Conservation (phyloP, 2,888 invertebrate genomes). For the Himalopsyche japonica region DNA sequence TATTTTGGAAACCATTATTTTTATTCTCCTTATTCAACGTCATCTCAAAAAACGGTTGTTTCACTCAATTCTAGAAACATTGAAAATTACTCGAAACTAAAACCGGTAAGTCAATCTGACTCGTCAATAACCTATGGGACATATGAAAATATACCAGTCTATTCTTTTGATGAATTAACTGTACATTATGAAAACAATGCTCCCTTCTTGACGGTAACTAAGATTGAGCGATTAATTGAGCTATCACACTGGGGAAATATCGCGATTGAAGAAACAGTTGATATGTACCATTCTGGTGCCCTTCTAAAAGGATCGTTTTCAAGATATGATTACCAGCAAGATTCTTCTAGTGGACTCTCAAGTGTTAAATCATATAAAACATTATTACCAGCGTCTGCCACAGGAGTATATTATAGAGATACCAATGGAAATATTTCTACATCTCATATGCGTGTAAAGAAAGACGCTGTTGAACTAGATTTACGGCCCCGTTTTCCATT, state of each 20-base stretch:
- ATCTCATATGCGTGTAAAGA: conserved; percentile 83
- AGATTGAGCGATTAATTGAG: conserved; percentile 85
- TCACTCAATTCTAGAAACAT: conserved; percentile 76
- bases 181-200: conserved; percentile 96
- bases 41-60: conserved; percentile 81
- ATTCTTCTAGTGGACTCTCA: conserved; percentile 83
- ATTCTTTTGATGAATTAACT: conserved; percentile 65
- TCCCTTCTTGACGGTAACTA: conserved; percentile 92
- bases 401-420: conserved; percentile 94
- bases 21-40: conserved; percentile 80
- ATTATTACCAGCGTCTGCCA: conserved; percentile 81
- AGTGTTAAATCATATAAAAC: conserved; percentile 93
- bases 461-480: conserved; percentile 93
- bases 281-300: conserved; percentile 92
- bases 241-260: conserved; percentile 99
- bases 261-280: conserved; percentile 93
- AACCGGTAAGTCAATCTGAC: conserved; percentile 79
- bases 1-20: conserved; percentile 84
- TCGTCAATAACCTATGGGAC: conserved; percentile 88
- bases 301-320: conserved; percentile 93
- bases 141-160: conserved; percentile 71
- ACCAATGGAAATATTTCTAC: conserved; percentile 99
- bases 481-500: conserved; percentile 95
- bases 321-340: conserved; percentile 95
- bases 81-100: conserved; percentile 80